Evolutionary conservation across 2,888 invertebrate genomes (phyloP).

Genomic region (Drosophila infuscata): DNA sequence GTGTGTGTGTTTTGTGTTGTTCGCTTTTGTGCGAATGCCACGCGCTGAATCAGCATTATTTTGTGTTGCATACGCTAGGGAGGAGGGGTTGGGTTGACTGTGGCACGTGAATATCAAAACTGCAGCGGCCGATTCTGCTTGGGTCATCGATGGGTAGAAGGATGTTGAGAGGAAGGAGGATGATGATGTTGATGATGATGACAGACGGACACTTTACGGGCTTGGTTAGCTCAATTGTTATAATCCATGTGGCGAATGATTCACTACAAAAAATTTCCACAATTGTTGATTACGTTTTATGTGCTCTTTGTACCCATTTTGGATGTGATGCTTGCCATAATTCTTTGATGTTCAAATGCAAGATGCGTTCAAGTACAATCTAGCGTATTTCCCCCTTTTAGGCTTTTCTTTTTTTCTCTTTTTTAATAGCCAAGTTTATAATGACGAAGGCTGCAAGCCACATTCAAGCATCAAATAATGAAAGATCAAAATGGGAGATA

Average conservation of each 20-base stretch:
- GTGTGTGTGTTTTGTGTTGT: constrained; percentile 42
- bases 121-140: constrained; percentile 55
- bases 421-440: not conserved
- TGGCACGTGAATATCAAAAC: constrained; percentile 65
- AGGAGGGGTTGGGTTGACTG: constrained; percentile 13
- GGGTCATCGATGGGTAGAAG: constrained; percentile 59
- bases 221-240: constrained; percentile 56
- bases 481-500: not conserved
- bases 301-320: not conserved
- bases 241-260: constrained; percentile 23
- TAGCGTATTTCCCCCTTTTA: not conserved
- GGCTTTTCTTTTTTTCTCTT: not conserved
- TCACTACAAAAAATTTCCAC: constrained; percentile 18
- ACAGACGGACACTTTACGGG: constrained; percentile 47
- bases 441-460: not conserved
- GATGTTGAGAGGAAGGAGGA: constrained; percentile 13
- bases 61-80: constrained; percentile 67
- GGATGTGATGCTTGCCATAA: constrained; percentile 2
- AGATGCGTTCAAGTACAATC: not conserved
- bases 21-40: constrained; percentile 52
- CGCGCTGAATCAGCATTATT: constrained; percentile 74
- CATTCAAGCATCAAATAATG: not conserved
- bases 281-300: constrained; percentile 7
- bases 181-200: constrained; percentile 28
- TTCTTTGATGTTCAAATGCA: constrained; percentile 1